These are phyloP conservation scores for Lordiphosa andalusiaca DNA, from an alignment of 2,888 invertebrate genomes.

Conservation along the genomic window DNA sequence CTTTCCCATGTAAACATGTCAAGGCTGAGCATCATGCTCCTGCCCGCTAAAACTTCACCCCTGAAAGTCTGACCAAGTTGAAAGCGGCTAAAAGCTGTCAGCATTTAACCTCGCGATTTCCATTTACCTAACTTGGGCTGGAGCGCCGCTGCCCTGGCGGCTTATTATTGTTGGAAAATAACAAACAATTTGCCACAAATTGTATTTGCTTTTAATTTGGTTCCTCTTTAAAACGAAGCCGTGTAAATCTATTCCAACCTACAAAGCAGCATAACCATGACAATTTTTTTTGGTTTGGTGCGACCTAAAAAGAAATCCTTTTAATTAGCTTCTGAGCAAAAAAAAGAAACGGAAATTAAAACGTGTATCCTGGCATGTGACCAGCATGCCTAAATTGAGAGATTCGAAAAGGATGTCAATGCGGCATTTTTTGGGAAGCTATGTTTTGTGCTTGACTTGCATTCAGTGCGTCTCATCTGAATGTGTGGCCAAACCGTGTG, in stretches of 20 bases:
- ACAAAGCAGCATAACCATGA: constrained; percentile 24
- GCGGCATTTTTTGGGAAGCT: constrained; percentile 33
- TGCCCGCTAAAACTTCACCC: constrained; percentile 1
- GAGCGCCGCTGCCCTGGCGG: constrained; percentile 23
- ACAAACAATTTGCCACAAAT: constrained; percentile 27
- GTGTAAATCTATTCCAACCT: constrained; percentile 12
- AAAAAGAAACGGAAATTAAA: constrained; percentile 29
- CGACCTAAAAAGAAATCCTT: constrained; percentile 20
- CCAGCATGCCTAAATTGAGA: constrained; percentile 29
- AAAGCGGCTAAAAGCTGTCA: constrained; percentile 56
- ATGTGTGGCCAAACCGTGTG: not conserved
- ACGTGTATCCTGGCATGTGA: constrained; percentile 23
- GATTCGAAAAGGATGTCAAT: constrained; percentile 24
- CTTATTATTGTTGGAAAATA: constrained; percentile 36
- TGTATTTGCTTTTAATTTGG: constrained; percentile 17
- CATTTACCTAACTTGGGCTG: constrained; percentile 30
- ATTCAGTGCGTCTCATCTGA: constrained; percentile 8
- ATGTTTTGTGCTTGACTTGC: constrained; percentile 23
- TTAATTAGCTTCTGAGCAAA: constrained; percentile 41
- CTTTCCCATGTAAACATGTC: constrained; percentile 35
- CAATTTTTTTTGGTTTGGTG: constrained; percentile 12
- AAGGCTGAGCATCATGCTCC: constrained; percentile 22
- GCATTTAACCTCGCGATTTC: constrained; percentile 26
- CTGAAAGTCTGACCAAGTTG: too few relatives aligned
- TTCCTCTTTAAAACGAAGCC: constrained; percentile 20